These are phyloP conservation scores for Sarcoramphus papa DNA, from an alignment of 2,797 vertebrate genomes.

Conservation along the genomic window DNA sequence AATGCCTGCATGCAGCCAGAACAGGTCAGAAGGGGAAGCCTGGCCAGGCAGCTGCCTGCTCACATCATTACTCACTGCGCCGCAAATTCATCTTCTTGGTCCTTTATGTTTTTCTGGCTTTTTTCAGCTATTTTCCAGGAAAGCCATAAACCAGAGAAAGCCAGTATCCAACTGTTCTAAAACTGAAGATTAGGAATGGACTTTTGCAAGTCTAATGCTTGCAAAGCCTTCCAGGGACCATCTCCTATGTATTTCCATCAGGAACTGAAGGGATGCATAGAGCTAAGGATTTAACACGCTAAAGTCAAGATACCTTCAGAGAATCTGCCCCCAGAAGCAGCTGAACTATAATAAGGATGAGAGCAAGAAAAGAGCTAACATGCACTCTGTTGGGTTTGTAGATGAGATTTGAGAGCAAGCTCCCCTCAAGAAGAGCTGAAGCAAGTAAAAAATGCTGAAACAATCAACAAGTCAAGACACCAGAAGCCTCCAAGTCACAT, in stretches of 20 bases:
- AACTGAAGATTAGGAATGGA: background rate
- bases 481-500: background rate
- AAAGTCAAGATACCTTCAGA: background rate
- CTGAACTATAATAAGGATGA: background rate
- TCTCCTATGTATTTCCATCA: background rate
- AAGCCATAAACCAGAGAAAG: background rate
- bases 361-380: background rate
- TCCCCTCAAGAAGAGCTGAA: background rate
- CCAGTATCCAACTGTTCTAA: background rate
- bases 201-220: background rate
- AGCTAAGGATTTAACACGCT: background rate
- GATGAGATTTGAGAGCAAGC: background rate
- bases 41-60: conserved; percentile 31
- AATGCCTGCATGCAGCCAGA: background rate
- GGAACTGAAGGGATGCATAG: background rate
- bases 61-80: conserved; percentile 6
- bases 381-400: fast-evolving
- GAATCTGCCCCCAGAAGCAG: background rate
- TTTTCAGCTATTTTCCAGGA: background rate
- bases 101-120: background rate
- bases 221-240: background rate
- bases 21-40: conserved; percentile 16
- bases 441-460: background rate
- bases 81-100: background rate
- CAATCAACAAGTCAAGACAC: background rate